Evolutionary conservation across 2,888 invertebrate species (phyloP).

Genomic region (Lobophora halterata): DNA sequence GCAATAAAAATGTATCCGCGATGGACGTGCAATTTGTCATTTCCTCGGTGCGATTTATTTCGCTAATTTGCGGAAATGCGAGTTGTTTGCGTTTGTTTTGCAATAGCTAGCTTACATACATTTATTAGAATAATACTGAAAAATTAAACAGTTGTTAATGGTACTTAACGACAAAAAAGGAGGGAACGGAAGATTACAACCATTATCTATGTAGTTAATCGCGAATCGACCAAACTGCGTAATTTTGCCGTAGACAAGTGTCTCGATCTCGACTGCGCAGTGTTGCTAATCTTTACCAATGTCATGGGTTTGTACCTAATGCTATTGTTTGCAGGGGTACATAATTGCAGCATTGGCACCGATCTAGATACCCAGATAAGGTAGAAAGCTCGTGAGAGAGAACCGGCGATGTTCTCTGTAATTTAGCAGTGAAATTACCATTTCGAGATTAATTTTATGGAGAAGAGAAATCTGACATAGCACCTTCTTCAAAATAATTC

Average conservation of each 20-base stretch:
- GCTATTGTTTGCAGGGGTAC: slow-evolving; percentile 52
- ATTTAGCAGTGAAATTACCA: slow-evolving; percentile 13
- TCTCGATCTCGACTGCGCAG: no score
- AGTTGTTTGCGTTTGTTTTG: slow-evolving; percentile 12
- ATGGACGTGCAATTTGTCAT: slow-evolving; percentile 14
- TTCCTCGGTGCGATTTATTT: slow-evolving; percentile 14
- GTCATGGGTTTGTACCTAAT: slow-evolving; percentile 42
- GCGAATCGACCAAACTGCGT: no score
- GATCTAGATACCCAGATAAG: slow-evolving; percentile 68
- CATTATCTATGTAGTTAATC: no score
- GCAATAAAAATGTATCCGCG: slow-evolving; percentile 5
- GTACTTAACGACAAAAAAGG: no score
- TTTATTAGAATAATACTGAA: no score
- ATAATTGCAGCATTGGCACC: slow-evolving; percentile 50
- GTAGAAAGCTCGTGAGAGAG: slow-evolving; percentile 45
- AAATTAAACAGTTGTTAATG: no score
- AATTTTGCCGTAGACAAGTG: no score
- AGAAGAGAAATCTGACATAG: no score
- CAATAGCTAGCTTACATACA: no score
- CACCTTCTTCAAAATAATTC: no score
- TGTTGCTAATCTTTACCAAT: slow-evolving; percentile 53
- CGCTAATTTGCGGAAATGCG: slow-evolving; percentile 19
- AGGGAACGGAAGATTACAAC: no score
- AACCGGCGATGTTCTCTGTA: slow-evolving; percentile 16
- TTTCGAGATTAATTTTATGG: slow-evolving; percentile 3